Base-by-base conservation (phyloP, 2,888 invertebrate species). In the Melanophora roralis region DNA sequence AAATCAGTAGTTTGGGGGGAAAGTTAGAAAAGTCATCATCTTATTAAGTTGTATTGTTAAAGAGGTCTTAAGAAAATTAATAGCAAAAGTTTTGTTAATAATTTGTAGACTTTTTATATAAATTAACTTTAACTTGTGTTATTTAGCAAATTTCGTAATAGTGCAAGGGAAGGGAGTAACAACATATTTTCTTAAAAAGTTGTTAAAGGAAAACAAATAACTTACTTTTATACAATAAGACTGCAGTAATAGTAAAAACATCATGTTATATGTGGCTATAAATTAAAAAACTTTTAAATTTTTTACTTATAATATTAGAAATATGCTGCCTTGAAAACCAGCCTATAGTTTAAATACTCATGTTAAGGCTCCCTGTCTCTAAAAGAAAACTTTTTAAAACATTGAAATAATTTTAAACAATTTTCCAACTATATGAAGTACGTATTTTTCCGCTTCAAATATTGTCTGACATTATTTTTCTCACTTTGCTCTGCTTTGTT, bases 401-500 rank as follows among this genome's bases (percentile, higher is more conserved):
- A 36, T 71, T 71, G n/a, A 40, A 72, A 55, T 36, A 47, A 38
- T 27, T 64, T 72, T 32, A 21, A 45, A 9, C 4, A 36, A 45
- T 23, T 36, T 43, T n/a, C n/a, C 5, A 6, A 49, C 12, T 49
- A 3, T 12, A n/a, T 12, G 9, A 64, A 60, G 32, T 38, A 14
- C 5, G 8, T 32, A 53, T 40, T 67, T 49, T 71, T 71, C 43
- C 62, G 45, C 69, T 49, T 55, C 40, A 75, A 49, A 47, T 59
- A n/a, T 16, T 60, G 65, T 79, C 78, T 74, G 60, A 74, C 74
- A 59, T 53, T 64, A 49, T 51, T 60, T 65, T 71, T 57, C 78
- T 78, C 68, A 62, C 68, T 62, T 49, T 68, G 60, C 36, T 38
- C 36, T 60, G 32, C 55, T 36, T n/a, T n/a, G n/a, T n/a, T 12